A percentile compares a stretch with the other conserved stretches of the same genome.
Conservation (phyloP, 2,113 vertebrate genomes). For the Leptocoma aspasia region DNA sequence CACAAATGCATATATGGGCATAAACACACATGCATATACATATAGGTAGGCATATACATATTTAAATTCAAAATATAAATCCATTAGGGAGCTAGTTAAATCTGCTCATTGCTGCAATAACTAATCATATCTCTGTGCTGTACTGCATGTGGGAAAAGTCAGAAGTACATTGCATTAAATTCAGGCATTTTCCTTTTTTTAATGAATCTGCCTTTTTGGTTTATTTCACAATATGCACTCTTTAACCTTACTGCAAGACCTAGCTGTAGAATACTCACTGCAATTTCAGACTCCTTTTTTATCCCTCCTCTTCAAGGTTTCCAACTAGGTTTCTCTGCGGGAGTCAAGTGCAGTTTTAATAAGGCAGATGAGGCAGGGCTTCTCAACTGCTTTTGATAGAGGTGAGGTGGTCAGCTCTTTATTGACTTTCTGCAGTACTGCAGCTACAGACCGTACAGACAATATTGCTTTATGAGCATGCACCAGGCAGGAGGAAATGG, state of each 20-base stretch:
- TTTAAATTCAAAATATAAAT: slow-evolving; percentile 26
- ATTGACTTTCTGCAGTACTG: slow-evolving; percentile 53
- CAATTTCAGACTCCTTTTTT: slow-evolving; percentile 46
- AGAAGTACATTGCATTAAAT: slow-evolving; percentile 42
- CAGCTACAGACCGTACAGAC: slow-evolving; percentile 24
- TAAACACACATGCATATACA: neutral
- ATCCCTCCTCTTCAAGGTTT: slow-evolving; percentile 35
- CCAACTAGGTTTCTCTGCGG: slow-evolving; percentile 15
- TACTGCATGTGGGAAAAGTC: neutral
- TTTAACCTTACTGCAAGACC: slow-evolving; percentile 30
- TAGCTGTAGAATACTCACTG: slow-evolving; percentile 19
- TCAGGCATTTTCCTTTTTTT: neutral
- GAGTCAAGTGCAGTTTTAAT: slow-evolving; percentile 41
- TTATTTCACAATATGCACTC: slow-evolving; percentile 17
- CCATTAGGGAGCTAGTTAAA: slow-evolving; percentile 9
- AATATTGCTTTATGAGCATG: slow-evolving; percentile 45
- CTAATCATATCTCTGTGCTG: slow-evolving; percentile 12
- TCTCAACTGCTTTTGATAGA: slow-evolving; percentile 54
- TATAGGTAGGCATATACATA: neutral
- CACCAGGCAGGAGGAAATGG: slow-evolving; percentile 61
- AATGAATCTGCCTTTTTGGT: neutral
- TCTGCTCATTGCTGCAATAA: neutral
- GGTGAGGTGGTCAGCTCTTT: slow-evolving; percentile 58
- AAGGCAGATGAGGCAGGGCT: slow-evolving; percentile 51
- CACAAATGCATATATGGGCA: neutral